A percentile compares a stretch with the other conserved stretches of the same genome.
phyloP scores from a whole-genome alignment of 2,888 invertebrate genomes.

The Trichogramma evanescens region DNA sequence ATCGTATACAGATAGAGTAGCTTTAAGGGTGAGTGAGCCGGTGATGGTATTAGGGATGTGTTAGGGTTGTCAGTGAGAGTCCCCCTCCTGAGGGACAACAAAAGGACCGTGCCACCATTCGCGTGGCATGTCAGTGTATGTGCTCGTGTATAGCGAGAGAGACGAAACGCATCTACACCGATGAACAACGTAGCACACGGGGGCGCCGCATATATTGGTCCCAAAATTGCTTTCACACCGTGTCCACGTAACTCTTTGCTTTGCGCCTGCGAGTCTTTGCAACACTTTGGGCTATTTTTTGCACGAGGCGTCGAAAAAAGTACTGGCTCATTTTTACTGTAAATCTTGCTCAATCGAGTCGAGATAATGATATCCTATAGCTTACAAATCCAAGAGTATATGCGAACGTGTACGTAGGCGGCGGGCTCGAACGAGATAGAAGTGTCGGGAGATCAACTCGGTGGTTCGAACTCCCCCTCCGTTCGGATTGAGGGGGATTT shows the following conservation, averaged over 20 bases:
- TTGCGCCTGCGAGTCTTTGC: too few species aligned
- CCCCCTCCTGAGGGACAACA: slow-evolving; percentile 39
- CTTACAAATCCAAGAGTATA: too few species aligned
- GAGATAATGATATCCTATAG: neutral
- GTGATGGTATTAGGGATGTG: slow-evolving; percentile 43
- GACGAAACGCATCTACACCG: slow-evolving; percentile 34
- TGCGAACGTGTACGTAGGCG: neutral
- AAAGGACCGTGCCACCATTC: slow-evolving; percentile 38
- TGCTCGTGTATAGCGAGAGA: slow-evolving; percentile 11
- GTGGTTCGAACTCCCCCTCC: too few species aligned
- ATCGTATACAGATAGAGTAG: neutral
- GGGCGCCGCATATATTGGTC: slow-evolving; percentile 24
- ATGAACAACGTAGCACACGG: slow-evolving; percentile 39
- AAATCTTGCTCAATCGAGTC: slow-evolving; percentile 6
- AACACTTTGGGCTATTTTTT: neutral
- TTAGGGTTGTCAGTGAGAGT: slow-evolving; percentile 39
- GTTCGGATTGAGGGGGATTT: too few species aligned
- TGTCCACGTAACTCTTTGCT: neutral
- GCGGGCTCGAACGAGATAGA: neutral
- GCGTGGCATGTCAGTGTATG: too few species aligned
- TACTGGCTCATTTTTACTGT: neutral
- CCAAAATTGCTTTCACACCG: slow-evolving; percentile 27
- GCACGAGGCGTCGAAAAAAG: neutral
- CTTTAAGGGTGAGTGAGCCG: slow-evolving; percentile 31
- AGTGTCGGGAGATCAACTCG: neutral